phyloP scores from a whole-genome alignment of 2,888 invertebrate genomes.

The Drosophila bunnanda region DNA sequence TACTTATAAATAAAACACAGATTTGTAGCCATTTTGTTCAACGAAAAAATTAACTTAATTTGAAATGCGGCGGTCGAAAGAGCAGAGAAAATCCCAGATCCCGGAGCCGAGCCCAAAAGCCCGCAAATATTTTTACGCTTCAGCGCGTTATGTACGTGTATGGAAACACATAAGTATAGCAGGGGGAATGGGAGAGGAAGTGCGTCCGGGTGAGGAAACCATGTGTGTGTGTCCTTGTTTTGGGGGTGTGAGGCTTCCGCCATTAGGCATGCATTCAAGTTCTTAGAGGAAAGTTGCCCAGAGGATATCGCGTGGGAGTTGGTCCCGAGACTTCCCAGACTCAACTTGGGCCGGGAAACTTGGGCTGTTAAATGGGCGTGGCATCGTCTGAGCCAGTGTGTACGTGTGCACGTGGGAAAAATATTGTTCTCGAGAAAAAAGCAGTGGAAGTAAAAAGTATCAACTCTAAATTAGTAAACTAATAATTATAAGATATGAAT shows the following conservation, averaged over 20 bases:
- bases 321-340: constrained; percentile 1
- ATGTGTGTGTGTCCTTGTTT: constrained; percentile 20
- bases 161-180: constrained; percentile 7
- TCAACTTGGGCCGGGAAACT: constrained; percentile 1
- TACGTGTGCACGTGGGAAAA: constrained; percentile 5
- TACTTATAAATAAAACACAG: constrained; percentile 68
- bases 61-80: constrained; percentile 51
- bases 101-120: constrained; percentile 49
- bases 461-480: not conserved
- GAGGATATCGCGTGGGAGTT: constrained; percentile 19
- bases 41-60: constrained; percentile 55
- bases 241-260: constrained; percentile 26
- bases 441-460: too few relatives aligned
- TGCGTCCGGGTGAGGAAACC: constrained; percentile 6
- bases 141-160: constrained; percentile 42
- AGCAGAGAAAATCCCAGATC: constrained; percentile 18
- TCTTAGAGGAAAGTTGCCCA: constrained; percentile 32
- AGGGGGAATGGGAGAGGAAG: not conserved
- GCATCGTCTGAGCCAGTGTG: constrained; percentile 28
- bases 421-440: not conserved
- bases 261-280: constrained; percentile 44
- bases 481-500: not conserved
- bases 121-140: constrained; percentile 65
- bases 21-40: constrained; percentile 56
- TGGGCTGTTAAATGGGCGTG: constrained; percentile 32